Percentiles rank a stretch among this genome's conserved stretches.
Evolutionary conservation across 2,797 vertebrate species (phyloP).

Genomic region (Lithobates sylvaticus): DNA sequence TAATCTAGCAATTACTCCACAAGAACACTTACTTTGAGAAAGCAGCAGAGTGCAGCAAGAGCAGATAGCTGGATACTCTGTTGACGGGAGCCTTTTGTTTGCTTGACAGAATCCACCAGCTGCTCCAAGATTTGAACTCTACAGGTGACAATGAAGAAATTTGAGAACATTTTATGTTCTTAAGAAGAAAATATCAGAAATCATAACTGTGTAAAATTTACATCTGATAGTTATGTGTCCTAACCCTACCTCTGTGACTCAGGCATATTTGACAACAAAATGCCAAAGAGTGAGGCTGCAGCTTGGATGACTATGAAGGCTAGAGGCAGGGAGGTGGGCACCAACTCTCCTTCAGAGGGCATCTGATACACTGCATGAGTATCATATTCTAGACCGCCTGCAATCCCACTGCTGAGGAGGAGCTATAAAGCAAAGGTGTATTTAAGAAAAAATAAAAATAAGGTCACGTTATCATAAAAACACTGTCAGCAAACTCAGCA

Average conservation of each 20-base stretch:
- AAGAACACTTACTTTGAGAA: constrained; percentile 83
- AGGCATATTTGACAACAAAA: constrained; percentile 82
- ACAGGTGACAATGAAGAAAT: constrained; percentile 52
- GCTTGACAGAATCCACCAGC: constrained; percentile 83
- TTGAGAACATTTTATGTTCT: neutral
- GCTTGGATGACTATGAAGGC: constrained; percentile 77
- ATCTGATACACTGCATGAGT: constrained; percentile 82
- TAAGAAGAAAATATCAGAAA: too few relatives aligned
- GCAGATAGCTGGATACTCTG: constrained; percentile 84
- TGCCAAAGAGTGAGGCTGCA: constrained; percentile 85
- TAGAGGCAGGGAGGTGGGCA: constrained; percentile 84
- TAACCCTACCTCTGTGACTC: constrained; percentile 84
- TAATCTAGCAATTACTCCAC: neutral
- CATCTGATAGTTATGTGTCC: neutral
- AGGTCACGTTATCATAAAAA: too few relatives aligned
- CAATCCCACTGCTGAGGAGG: constrained; percentile 78
- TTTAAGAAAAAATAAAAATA: too few relatives aligned
- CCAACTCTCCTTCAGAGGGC: constrained; percentile 71
- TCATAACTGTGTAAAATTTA: neutral
- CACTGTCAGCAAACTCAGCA: too few relatives aligned
- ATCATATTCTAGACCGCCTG: constrained; percentile 88
- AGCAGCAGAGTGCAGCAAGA: constrained; percentile 85
- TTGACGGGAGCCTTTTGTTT: constrained; percentile 87
- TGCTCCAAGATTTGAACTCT: constrained; percentile 87
- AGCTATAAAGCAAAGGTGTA: constrained; percentile 68